Evolutionary conservation across 2,888 invertebrate genomes (phyloP), one percentile per base, ranked within the genome.

Genomic region (Microplitis deprimator): DNA sequence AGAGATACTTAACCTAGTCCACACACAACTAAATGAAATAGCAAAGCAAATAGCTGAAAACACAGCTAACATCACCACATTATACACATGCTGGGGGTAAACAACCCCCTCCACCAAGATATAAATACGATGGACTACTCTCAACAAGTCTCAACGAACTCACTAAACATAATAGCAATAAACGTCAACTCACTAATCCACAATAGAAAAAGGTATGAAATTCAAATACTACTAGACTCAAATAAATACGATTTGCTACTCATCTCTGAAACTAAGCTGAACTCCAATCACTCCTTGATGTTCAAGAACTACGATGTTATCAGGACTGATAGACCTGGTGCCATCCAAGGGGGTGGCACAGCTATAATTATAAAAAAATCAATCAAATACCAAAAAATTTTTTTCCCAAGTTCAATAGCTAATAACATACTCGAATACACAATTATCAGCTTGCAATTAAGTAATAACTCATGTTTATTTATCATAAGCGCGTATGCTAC

Each of bases 331-430:
- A 70, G 79, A n/a, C 73, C 68, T 0, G 76, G 77, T 13, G 8
- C 75, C 0, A 73, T 7, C 0, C 76, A 78, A 64, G 78, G 78
- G 0, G 81, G 81, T 4, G 82, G 82, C 0, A 80, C 81, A 17
- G 81, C 81, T 40, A 79, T 80, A 8, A 2, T 79, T 6, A 78
- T 80, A 6, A 81, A 78, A 67, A 80, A 79, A 62, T 0, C 68
- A 4, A 40, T 79, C 0, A 75, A 79, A 65, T 79, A 16, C 13
- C 67, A 77, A 76, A 39, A 69, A 16, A 67, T 75, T n/a, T 20
- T 1, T 1, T 6, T 68, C 69, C 50, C 20, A 59, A n/a, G 8
- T 5, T 70, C 65, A 5, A 13, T 1, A 0, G 68, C 75, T 3
- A 50, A 67, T 0, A 73, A 68, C 5, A 62, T 38, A 7, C 16